These are phyloP conservation scores for Lamellibrachia luymesi DNA, from an alignment of 1,140 invertebrate genomes.

Conservation along the genomic window DNA sequence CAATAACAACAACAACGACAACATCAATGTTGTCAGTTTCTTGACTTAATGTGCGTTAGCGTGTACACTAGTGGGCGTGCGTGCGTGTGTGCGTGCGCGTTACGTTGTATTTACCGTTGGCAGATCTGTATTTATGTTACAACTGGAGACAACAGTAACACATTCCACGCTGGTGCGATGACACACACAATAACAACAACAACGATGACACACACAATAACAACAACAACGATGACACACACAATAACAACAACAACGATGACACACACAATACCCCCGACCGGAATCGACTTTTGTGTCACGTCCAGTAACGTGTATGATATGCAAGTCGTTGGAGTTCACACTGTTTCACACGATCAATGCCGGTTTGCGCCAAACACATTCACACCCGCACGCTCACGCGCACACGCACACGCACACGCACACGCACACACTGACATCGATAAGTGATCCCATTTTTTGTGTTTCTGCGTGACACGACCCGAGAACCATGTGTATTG, in stretches of 20 bases:
- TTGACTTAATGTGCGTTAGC: neutral
- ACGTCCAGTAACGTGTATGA: neutral
- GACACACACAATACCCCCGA: neutral
- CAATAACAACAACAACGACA: too few species aligned
- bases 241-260: too few species aligned
- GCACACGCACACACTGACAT: neutral
- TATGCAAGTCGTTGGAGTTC: neutral
- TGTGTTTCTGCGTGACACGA: neutral
- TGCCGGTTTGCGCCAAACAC: neutral
- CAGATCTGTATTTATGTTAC: too few species aligned
- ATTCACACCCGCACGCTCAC: neutral
- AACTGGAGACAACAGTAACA: too few species aligned
- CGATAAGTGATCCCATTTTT: neutral
- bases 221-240: neutral
- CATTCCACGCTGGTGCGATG: neutral
- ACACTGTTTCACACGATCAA: neutral
- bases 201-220: neutral
- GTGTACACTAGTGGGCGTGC: neutral
- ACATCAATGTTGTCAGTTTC: neutral
- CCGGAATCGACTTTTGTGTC: neutral
- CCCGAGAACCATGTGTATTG: neutral
- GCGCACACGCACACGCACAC: neutral
- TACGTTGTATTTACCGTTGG: too few species aligned
- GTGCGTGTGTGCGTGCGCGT: neutral
- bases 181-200: neutral